Evolutionary conservation across 2,797 vertebrate genomes (phyloP), one percentile per base, ranked within the genome.

Genomic region (Crocodylus rhombifer): DNA sequence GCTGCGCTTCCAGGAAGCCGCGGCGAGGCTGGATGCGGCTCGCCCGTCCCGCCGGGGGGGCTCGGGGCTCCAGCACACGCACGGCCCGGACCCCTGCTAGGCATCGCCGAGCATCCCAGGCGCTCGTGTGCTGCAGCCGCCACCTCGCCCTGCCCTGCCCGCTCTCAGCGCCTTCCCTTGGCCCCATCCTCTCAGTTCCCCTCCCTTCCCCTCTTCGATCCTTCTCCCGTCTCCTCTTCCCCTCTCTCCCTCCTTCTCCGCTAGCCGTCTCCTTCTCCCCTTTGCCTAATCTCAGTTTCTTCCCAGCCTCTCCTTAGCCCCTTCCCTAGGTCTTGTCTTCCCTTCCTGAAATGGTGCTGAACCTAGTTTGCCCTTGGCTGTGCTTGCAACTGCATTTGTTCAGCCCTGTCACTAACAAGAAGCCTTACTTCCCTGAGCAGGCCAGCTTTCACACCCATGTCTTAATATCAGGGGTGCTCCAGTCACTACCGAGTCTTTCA

Each of bases 31-130:
- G 92, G 88, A 14, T 61, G 93, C 76, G 62, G 90, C 30, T 65
- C 17, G 94, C 91, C 92, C 77, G 96, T 88, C 93, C 95, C 95
- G 97, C 97, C 97, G 87, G 89, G 90, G 95, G 93, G 92, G 96
- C 90, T 91, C 96, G 88, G 93, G 91, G 92, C 96, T 92, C 86
- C 93, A 94, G 96, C 96, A 78, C 92, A 80, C 33, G 89, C 95
- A 80, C 92, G 96, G 96, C 95, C 97, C 92, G 96, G 96, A 90
- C 95, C 94, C 96, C 94, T 84, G 86, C 92, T 88, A 76, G 89
- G 95, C 85, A 92, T 93, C 97, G 80, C 67, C 20, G 80, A 95
- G 96, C 97, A 89, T 96, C 96, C 93, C 96, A 12, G 62, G 93
- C 88, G 84, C 86, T 71, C 55, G 86, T 93, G 73, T 17, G 13